These are phyloP conservation scores for Buceros bicornis DNA, from an alignment of 2,797 vertebrate species.

Conservation along the genomic window DNA sequence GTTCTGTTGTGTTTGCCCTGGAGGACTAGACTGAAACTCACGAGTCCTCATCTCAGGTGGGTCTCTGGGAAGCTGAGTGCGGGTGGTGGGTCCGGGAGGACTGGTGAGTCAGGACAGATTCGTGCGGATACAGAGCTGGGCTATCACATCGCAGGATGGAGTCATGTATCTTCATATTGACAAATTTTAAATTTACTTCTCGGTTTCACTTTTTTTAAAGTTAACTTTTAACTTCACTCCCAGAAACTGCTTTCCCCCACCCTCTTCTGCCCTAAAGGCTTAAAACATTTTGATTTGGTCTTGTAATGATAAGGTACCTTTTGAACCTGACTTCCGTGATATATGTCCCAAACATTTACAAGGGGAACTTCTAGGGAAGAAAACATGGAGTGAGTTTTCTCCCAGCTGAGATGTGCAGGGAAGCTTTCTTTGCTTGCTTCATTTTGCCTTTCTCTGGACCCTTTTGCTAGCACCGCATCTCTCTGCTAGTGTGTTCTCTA, in stretches of 20 bases:
- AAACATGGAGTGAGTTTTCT: not conserved
- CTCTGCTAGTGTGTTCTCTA: not conserved
- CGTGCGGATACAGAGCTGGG: not conserved
- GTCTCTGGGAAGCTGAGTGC: not conserved
- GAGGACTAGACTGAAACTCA: not conserved
- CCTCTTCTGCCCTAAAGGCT: not conserved
- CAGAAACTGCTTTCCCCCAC: not conserved
- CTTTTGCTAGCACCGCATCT: not conserved
- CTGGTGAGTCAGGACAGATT: not conserved
- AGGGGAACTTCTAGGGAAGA: not conserved
- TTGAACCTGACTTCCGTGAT: not conserved
- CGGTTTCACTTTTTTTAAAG: not conserved
- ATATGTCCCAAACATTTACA: not conserved
- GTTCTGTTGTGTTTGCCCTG: not conserved
- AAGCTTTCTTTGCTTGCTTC: not conserved
- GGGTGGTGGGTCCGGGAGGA: not conserved
- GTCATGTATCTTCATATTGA: not conserved
- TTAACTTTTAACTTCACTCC: not conserved
- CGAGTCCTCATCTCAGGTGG: accelerated
- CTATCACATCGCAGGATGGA: not conserved
- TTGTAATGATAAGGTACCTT: not conserved
- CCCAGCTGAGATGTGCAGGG: not conserved
- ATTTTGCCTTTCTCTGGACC: not conserved
- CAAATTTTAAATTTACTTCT: not conserved
- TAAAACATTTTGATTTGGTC: not conserved